phyloP scores from a whole-genome alignment of 2,888 invertebrate genomes.

The Clistopyga incitator region DNA sequence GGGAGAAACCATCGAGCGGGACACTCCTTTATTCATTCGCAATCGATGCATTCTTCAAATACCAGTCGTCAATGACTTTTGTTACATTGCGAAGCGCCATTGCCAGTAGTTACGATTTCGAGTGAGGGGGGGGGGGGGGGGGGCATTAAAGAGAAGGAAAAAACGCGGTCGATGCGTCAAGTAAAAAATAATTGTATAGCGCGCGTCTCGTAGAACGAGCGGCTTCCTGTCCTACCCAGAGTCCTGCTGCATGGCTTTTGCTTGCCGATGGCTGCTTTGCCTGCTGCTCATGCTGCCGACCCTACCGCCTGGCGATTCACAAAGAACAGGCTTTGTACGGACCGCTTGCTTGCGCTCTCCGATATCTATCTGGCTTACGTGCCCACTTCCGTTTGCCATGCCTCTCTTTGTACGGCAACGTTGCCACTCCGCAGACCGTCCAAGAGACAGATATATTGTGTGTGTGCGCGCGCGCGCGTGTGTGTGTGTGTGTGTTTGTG shows the following conservation, averaged over 20 bases:
- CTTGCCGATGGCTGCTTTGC: background rate
- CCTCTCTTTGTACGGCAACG: conserved; percentile 57
- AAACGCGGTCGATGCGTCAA: background rate
- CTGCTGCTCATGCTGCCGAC: conserved; percentile 23
- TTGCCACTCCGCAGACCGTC: conserved; percentile 51
- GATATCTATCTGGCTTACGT: conserved; percentile 67
- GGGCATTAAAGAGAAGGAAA: conserved; percentile 11
- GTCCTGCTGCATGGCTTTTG: conserved; percentile 46
- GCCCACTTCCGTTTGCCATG: conserved; percentile 60
- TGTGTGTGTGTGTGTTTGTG: too few species aligned
- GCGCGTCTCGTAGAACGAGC: conserved; percentile 62
- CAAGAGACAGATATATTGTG: background rate
- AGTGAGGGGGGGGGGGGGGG: too few species aligned
- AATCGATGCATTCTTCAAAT: conserved; percentile 35
- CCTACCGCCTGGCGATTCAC: conserved; percentile 66
- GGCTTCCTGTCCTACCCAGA: conserved; percentile 71
- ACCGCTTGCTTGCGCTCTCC: conserved; percentile 39
- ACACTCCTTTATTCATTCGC: conserved; percentile 30
- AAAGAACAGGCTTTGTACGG: conserved; percentile 74
- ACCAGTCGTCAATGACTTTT: conserved; percentile 14
- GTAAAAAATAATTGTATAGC: conserved; percentile 1
- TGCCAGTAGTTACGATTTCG: background rate
- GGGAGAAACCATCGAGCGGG: conserved; percentile 3
- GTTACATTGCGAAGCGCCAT: background rate
- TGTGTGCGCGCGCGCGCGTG: background rate